A percentile compares a stretch with the other conserved stretches of the same genome.
Evolutionary conservation across 37 sponge, comb jelly and placozoan species (phyloP).

Genomic region (Halisarca cf. caerulea): DNA sequence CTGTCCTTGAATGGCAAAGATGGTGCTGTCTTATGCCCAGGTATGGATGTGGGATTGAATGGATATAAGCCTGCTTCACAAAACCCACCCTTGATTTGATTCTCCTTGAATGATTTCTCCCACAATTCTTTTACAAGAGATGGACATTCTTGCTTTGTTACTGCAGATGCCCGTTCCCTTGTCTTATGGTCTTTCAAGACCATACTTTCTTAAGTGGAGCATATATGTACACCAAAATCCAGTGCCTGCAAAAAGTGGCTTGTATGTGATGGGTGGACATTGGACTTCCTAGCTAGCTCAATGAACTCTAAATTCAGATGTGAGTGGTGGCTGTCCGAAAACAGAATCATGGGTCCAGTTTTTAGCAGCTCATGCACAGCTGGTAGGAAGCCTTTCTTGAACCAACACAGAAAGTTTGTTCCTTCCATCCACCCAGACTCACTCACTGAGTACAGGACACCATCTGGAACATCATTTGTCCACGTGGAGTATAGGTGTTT

Average conservation of each 20-base stretch:
- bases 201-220: constrained; percentile 18
- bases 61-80: constrained; percentile 24
- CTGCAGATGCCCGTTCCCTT: neutral
- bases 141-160: constrained; percentile 8
- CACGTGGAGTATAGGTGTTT: constrained; percentile 33
- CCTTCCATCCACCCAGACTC: constrained; percentile 39
- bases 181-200: constrained; percentile 24
- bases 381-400: constrained; percentile 22
- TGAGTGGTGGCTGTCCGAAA: neutral
- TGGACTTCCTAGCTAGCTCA: neutral
- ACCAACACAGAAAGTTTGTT: constrained; percentile 31
- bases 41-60: neutral
- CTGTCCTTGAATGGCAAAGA: neutral
- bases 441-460: constrained; percentile 19
- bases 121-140: neutral
- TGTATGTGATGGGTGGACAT: neutral
- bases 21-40: neutral
- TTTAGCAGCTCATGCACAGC: neutral
- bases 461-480: constrained; percentile 16
- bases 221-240: constrained; percentile 28
- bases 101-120: neutral
- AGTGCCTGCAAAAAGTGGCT: constrained; percentile 20
- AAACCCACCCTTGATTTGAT: constrained; percentile 22
- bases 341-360: constrained; percentile 4
- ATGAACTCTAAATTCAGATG: neutral